Base-by-base conservation (phyloP, 2,888 invertebrate genomes). In the Pristionchus mayeri region DNA sequence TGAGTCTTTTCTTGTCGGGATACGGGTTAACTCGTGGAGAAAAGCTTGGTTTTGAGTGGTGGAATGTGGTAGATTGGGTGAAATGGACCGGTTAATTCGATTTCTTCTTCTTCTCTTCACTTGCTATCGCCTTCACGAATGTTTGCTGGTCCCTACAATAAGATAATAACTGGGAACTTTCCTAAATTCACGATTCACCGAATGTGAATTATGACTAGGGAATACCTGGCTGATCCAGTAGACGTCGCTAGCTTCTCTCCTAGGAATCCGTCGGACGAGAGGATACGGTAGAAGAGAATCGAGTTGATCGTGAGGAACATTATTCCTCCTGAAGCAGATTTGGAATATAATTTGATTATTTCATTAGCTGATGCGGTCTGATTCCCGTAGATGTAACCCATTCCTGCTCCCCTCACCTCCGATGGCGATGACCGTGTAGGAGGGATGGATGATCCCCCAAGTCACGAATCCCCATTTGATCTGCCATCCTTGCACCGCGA, bases 201-300 rank as follows among this genome's bases (percentile, higher is more conserved):
- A n/a, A n/a, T n/a, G n/a, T n/a, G n/a, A n/a, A n/a, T 2, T 7
- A 52, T 50, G 6, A 4, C 30, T 52, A 34, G 27, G 6, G 11
- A 37, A 44, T 52, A 48, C 80, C 57, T 81, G 9, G 80, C 60
- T 24, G 82, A 63, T 30, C 48, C 48, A 4, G 52, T 34, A 21
- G 3, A 50, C 3, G 50, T 67, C 3, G 44, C 63, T 27, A 52
- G 80, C 21, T 75, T 81, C 40, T 88, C 86, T 30, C 89, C 87
- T 54, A 91, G 85, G 63, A 89, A 88, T 18, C 91, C 91, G 85
- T 91, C 91, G 11, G 91, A 85, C 21, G 90, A 90, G 34, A 91
- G 86, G 34, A 91, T 78, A 44, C 91, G 88, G 57, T 89, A 71
- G 85, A 91, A 90, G 44, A 91, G 86, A 34, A 90, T 52, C 60